Conservation (phyloP, 2,888 invertebrate genomes). For the Argyresthia albistria region DNA sequence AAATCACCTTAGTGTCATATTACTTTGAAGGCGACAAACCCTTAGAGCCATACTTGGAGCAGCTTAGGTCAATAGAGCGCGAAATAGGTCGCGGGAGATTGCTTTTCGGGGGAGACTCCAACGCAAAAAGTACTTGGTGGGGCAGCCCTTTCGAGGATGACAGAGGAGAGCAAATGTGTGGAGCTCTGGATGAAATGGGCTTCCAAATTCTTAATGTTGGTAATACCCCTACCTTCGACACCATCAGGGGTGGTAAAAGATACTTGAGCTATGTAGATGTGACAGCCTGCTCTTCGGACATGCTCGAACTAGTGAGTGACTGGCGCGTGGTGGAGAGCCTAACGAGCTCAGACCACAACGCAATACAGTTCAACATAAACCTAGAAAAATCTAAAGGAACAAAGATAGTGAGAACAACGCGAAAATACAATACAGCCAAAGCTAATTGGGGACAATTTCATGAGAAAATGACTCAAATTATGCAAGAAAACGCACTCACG, state of each 20-base stretch:
- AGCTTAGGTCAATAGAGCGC: not conserved
- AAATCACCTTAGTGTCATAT: not conserved
- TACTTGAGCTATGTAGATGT: not conserved
- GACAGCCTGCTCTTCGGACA: not conserved
- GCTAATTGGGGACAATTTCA: conserved; percentile 3
- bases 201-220: conserved; percentile 1
- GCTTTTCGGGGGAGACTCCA: conserved; percentile 3
- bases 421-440: conserved; percentile 14
- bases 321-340: not conserved
- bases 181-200: not conserved
- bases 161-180: not conserved
- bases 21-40: conserved; percentile 6
- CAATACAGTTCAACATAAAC: conserved; percentile 4
- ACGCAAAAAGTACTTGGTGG: conserved; percentile 8
- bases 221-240: not conserved
- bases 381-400: not conserved
- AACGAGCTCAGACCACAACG: conserved; percentile 7
- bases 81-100: not conserved
- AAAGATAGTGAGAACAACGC: conserved; percentile 2
- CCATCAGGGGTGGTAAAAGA: not conserved
- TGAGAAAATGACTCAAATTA: too few relatives aligned
- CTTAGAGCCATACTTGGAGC: conserved; percentile 6
- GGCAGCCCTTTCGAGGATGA: conserved; percentile 1
- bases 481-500: too few relatives aligned
- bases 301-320: too few relatives aligned